phyloP scores from a whole-genome alignment of 2,888 invertebrate genomes.

The Ormyrus thymus region DNA sequence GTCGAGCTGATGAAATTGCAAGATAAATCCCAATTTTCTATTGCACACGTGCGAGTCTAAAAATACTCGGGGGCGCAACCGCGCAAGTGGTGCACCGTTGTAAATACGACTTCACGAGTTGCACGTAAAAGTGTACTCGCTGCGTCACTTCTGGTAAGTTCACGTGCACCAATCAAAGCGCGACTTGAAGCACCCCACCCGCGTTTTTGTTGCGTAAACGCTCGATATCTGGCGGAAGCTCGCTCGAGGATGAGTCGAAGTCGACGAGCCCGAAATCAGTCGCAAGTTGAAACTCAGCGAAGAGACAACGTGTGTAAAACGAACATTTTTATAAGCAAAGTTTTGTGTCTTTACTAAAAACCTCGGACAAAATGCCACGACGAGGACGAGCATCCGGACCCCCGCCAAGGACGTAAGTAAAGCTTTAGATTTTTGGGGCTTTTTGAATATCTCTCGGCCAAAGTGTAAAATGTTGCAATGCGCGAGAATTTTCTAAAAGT shows the following conservation, averaged over 20 bases:
- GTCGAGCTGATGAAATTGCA: background rate
- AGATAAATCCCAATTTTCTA: background rate
- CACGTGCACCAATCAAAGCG: slow-evolving; percentile 21
- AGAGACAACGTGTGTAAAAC: slow-evolving; percentile 45
- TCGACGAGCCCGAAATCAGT: slow-evolving; percentile 57
- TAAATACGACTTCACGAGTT: background rate
- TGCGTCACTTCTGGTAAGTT: slow-evolving; percentile 45
- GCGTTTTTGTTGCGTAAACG: background rate
- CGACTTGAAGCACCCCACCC: background rate
- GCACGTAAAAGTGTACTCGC: background rate
- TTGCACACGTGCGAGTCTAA: background rate
- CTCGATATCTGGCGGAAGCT: slow-evolving; percentile 31
- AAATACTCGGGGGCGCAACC: background rate
- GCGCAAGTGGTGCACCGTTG: slow-evolving; percentile 27
- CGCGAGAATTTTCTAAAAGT: slow-evolving; percentile 46
- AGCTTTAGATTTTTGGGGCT: slow-evolving; percentile 12
- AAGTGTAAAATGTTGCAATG: background rate
- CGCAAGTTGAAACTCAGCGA: slow-evolving; percentile 54
- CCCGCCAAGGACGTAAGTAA: slow-evolving; percentile 70
- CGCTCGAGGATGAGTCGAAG: background rate
- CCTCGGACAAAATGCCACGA: slow-evolving; percentile 68
- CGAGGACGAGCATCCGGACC: slow-evolving; percentile 71
- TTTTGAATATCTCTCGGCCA: background rate
- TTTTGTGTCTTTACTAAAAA: slow-evolving; percentile 49
- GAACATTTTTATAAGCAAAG: background rate